A percentile compares a stretch with the other conserved stretches of the same genome.
Conservation (phyloP, 2,113 vertebrate genomes). For the Maccullochella peelii region DNA sequence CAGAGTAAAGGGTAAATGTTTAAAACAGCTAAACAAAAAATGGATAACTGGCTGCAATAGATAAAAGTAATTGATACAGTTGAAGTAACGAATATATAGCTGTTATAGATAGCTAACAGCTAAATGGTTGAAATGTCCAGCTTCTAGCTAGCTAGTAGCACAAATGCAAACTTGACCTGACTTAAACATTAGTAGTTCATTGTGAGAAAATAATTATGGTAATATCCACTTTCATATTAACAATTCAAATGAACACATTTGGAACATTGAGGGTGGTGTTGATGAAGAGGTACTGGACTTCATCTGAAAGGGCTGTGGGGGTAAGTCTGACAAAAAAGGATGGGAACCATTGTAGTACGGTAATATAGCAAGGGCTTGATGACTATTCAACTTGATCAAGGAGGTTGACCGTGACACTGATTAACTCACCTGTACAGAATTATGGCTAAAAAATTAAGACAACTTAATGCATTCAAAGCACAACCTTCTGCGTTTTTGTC, state of each 20-base stretch:
- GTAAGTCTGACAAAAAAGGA: not conserved
- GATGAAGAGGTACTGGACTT: not conserved
- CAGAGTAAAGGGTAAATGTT: not conserved
- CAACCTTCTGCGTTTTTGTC: constrained; percentile 87
- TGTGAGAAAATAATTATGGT: not conserved
- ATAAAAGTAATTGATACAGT: too few species aligned
- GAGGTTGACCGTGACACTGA: not conserved
- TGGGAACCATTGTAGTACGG: not conserved
- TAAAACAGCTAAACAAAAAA: not conserved
- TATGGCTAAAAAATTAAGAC: not conserved
- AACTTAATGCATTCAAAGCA: constrained; percentile 89
- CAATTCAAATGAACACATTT: too few species aligned
- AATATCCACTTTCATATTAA: not conserved
- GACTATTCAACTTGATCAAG: not conserved
- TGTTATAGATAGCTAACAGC: too few species aligned
- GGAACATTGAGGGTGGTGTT: not conserved
- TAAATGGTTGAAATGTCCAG: not conserved
- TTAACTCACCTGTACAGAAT: not conserved
- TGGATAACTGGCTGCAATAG: not conserved
- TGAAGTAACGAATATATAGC: not conserved
- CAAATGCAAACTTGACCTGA: not conserved
- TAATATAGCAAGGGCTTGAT: not conserved
- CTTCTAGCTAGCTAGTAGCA: not conserved
- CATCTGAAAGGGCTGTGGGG: not conserved
- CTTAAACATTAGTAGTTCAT: not conserved